A percentile compares a stretch with the other conserved stretches of the same genome.
Conservation (phyloP, 2,888 invertebrate species). For the Diarsia dahlii region DNA sequence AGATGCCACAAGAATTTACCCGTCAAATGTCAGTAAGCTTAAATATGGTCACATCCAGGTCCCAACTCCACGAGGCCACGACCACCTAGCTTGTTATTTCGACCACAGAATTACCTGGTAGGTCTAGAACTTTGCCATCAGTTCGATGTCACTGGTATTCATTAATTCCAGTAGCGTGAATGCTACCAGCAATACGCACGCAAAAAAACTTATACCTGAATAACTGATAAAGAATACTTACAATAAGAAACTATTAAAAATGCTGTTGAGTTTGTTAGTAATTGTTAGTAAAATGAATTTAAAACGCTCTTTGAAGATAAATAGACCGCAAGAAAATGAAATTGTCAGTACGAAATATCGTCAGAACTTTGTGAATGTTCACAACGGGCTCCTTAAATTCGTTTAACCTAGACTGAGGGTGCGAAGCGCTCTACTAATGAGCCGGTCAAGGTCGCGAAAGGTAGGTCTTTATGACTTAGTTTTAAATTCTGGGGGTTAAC, state of each 20-base stretch:
- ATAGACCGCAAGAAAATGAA: conserved; percentile 16
- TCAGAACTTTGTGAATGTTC: conserved; percentile 16
- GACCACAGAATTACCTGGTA: neutral
- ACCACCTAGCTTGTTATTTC: neutral
- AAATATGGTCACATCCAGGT: neutral
- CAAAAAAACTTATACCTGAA: neutral
- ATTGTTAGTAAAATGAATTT: neutral
- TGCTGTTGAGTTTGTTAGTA: conserved; percentile 6
- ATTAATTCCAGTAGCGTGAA: neutral
- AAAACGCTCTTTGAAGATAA: conserved; percentile 11
- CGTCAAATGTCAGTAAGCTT: neutral
- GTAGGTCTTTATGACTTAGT: neutral
- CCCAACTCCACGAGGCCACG: neutral
- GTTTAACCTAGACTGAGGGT: conserved; percentile 27
- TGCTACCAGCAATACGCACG: neutral
- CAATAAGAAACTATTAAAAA: neutral
- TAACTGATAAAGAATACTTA: neutral
- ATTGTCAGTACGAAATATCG: conserved; percentile 3
- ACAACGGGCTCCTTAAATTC: conserved; percentile 10
- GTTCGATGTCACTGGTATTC: neutral
- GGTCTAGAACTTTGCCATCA: neutral
- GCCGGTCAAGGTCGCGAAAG: conserved; percentile 4
- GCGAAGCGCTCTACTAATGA: conserved; percentile 14
- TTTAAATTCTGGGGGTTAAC: neutral
- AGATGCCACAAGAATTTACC: neutral